A percentile compares a stretch with the other conserved stretches of the same genome.
Evolutionary conservation across 2,113 vertebrate genomes (phyloP).

Genomic region (Chunga burmeisteri): DNA sequence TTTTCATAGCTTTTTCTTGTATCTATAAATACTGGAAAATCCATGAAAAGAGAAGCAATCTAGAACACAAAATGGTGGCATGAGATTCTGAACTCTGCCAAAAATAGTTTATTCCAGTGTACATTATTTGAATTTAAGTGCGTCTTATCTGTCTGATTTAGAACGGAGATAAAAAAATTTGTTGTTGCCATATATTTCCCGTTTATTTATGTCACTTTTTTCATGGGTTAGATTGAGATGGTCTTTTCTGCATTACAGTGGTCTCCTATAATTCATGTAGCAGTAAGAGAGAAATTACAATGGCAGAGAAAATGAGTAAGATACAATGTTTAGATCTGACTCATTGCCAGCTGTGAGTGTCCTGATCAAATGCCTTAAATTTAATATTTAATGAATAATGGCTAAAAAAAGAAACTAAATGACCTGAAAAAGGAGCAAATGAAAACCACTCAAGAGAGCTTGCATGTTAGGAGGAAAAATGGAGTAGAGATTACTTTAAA

Average conservation of each 20-base stretch:
- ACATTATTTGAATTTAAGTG: neutral
- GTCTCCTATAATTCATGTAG: neutral
- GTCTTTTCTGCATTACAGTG: neutral
- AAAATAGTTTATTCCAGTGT: neutral
- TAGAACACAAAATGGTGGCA: neutral
- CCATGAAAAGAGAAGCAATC: neutral
- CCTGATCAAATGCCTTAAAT: conserved; percentile 51
- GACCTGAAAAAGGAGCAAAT: conserved; percentile 36
- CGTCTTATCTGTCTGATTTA: neutral
- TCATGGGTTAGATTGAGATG: neutral
- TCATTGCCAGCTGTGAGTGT: conserved; percentile 2
- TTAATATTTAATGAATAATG: conserved; percentile 66
- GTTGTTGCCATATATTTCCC: neutral
- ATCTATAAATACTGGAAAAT: neutral
- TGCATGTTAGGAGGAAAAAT: neutral
- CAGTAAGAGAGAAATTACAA: neutral
- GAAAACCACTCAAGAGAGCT: conserved; percentile 16
- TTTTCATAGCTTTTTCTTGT: neutral
- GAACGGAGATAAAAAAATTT: neutral
- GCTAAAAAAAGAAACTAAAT: conserved; percentile 48
- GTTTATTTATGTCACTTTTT: neutral
- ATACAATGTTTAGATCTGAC: conserved; percentile 48
- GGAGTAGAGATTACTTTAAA: neutral
- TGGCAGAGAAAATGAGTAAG: conserved; percentile 21
- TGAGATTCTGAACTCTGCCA: neutral